Evolutionary conservation across 2,888 invertebrate species (phyloP), one percentile per base, ranked within the genome.

Genomic region (Heteromurus nitidus): DNA sequence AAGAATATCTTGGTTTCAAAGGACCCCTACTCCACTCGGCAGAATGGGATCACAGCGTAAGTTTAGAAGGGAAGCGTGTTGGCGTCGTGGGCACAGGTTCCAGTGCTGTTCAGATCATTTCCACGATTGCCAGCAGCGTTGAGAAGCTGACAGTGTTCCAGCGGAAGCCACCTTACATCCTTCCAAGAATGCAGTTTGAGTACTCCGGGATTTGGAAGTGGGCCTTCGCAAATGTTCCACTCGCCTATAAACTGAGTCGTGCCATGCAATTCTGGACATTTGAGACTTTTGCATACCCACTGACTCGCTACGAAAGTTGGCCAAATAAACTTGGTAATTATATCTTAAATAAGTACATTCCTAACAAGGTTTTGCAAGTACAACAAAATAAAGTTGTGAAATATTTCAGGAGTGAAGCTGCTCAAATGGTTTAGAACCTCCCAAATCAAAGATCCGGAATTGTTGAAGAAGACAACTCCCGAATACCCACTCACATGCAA

Each of bases 51-150:
- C 36, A 55, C 44, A 58, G 69, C 13, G 30, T 64, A 0, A 36
- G 62, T 16, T 42, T 82, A 26, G 26, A 69, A 11, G 80, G 58
- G 0, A 86, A 85, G 28, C 31, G 42, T 1, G 85, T 86, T 0
- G 86, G 74, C 0, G 42, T 86, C 3, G 50, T 86, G 53, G 86
- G 86, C 0, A 83, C 73, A n/a, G 86, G 86, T n/a, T 84, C 86
- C 2, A 77, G 74, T 58, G 86, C 86, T 0, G 75, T 85, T 11
- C 86, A 86, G 76, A 82, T 86, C 36, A 77, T 85, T n/a, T 82
- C 72, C 2, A 65, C 76, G 3, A 64, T 85, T 20, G 85, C 75
- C 7, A n/a, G 13, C 5, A 60, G 67, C 47, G 84, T 84, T 3
- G 65, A 68, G 22, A 18, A 67, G 3, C 58, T 85, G 2, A 30